Base-by-base conservation (phyloP, 1,140 invertebrate species). In the Lepidurus couesii region DNA sequence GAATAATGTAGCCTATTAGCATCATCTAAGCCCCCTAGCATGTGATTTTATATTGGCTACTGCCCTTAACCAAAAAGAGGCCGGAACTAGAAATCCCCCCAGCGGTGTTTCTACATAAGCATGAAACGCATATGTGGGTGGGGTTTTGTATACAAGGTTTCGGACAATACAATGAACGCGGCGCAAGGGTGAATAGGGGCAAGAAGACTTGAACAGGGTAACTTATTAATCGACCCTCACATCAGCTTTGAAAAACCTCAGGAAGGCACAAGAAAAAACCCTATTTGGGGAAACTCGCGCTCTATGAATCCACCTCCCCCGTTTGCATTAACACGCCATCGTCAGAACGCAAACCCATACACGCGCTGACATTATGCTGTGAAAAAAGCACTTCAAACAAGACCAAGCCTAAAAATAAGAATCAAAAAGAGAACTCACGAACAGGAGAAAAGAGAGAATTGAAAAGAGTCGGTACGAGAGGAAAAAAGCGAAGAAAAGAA, bases 331-430 rank as follows among this genome's bases (percentile, higher is more conserved):
- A 65, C 53, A 65, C 53, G 53, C 53, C 13, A 65, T 65, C 53
- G 53, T 65, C 53, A 65, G 21, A 65, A 65, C 53, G 53, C 53
- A 65, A 65, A 65, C 16, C 53, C 53, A 65, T 65, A 21, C 53
- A 65, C 4, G 16, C 21, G 53, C 53, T 65, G n/a, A 65, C n/a
- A 21, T 65, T 65, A 65, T 65, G 53, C 53, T 16, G 53, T 16
- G 53, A 65, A 65, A 65, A 65, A 34, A 34, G 34, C 34, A 3
- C 34, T 34, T 34, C 34, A 34, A 34, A 34, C 34, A 34, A 34
- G 3, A 34, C 34, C 34, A 34, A 34, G 0, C 34, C 34, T 4
- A 34, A 34, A 34, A 34, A 34, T 34, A 34, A 34, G 34, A 34
- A 34, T 5, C 53, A 7, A 4, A n/a, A 65, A 7, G 21, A 65